phyloP scores from a whole-genome alignment of 2,888 invertebrate genomes.

The Anthophora plumipes region DNA sequence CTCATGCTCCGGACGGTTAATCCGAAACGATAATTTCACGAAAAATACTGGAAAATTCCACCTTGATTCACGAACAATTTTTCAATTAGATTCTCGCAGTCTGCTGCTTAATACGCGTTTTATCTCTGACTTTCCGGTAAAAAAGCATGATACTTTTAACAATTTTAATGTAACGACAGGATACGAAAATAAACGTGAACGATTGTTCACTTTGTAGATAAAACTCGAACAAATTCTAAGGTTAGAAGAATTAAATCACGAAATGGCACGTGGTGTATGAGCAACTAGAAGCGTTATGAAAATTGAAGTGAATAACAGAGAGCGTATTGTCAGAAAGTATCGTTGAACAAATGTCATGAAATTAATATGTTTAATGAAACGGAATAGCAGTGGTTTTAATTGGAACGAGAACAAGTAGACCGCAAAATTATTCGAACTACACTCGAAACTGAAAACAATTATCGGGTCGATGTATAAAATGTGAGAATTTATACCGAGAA shows the following conservation, averaged over 20 bases:
- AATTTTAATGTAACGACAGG: no score
- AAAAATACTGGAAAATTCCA: neutral
- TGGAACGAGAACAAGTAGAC: neutral
- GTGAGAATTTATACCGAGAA: neutral
- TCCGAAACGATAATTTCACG: neutral
- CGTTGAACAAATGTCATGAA: neutral
- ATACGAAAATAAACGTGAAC: no score
- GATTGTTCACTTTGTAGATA: no score
- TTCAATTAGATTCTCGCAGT: neutral
- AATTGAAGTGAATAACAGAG: neutral
- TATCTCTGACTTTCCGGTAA: no score
- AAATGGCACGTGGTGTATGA: no score
- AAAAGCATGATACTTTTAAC: no score
- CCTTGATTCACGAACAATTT: neutral
- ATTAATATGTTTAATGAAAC: neutral
- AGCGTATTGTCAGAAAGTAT: neutral
- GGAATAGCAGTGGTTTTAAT: neutral
- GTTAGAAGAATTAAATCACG: no score
- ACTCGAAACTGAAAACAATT: no score
- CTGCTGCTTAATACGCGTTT: neutral
- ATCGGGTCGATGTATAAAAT: neutral
- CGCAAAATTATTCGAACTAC: neutral
- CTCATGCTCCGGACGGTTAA: no score
- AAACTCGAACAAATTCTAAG: no score
- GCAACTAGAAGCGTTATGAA: no score